Evolutionary conservation across 2,113 vertebrate species (phyloP).

Genomic region (Entosphenus tridentatus): DNA sequence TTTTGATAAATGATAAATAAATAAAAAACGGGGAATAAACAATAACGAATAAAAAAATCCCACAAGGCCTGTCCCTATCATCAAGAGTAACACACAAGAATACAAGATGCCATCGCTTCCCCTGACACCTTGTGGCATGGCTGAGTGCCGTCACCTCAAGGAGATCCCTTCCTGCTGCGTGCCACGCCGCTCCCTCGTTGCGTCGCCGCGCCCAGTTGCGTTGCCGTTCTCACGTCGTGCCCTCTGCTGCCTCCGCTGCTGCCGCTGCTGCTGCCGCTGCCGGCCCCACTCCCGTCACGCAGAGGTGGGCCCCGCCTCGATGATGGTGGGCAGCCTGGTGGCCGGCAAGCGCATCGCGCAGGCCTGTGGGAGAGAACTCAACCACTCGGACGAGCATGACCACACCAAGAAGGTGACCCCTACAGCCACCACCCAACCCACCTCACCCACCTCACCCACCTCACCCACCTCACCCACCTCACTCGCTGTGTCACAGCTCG

Average conservation of each 20-base stretch:
- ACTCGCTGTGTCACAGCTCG: too few relatives aligned
- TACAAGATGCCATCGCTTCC: too few relatives aligned
- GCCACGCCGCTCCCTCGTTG: background rate
- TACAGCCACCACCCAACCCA: too few relatives aligned
- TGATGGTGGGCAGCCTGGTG: constrained; percentile 83
- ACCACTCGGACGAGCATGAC: constrained; percentile 72
- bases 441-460: too few relatives aligned
- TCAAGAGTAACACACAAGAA: too few relatives aligned
- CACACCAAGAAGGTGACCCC: constrained; percentile 51
- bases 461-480: too few relatives aligned
- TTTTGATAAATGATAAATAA: too few relatives aligned
- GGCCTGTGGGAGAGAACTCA: constrained; percentile 62
- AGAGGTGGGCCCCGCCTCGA: constrained; percentile 87
- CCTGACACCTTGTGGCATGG: too few relatives aligned
- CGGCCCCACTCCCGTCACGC: constrained; percentile 9
- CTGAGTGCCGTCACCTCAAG: background rate
- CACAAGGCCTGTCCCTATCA: too few relatives aligned
- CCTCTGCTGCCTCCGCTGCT: background rate
- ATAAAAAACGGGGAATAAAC: too few relatives aligned
- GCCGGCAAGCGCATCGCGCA: constrained; percentile 83
- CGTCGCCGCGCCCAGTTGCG: background rate
- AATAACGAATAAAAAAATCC: too few relatives aligned
- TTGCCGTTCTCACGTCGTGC: background rate
- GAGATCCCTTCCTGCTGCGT: background rate
- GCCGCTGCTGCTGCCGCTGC: background rate